These are phyloP conservation scores for Sciurus niger DNA, from an alignment of 2,113 vertebrate genomes.

Conservation along the genomic window DNA sequence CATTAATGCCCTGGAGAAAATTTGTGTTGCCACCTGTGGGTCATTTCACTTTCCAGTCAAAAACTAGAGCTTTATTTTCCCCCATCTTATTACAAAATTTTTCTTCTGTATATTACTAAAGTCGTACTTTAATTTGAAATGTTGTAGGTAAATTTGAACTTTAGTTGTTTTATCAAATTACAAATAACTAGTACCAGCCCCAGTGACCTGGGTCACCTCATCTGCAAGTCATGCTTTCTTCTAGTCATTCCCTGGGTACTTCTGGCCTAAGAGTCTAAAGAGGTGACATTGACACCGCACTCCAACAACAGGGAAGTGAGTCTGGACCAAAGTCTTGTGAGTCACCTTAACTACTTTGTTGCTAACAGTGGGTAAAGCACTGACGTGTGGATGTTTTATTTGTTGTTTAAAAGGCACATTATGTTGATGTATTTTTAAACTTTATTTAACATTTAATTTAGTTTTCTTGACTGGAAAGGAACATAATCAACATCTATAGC, in stretches of 20 bases:
- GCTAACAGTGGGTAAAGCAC: background rate
- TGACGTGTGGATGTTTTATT: background rate
- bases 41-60: background rate
- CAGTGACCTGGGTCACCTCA: background rate
- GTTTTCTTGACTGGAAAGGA: background rate
- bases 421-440: background rate
- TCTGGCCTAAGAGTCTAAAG: background rate
- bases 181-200: background rate
- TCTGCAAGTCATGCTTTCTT: background rate
- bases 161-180: background rate
- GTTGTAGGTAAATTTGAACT: background rate
- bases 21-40: background rate
- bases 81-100: background rate
- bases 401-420: background rate
- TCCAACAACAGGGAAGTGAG: too few species aligned
- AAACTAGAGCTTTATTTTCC: background rate
- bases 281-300: too few species aligned
- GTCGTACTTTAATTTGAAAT: background rate
- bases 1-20: background rate
- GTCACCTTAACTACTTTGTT: background rate
- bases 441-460: background rate
- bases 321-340: background rate
- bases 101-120: conserved; percentile 23
- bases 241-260: background rate
- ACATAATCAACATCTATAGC: background rate